Percentiles rank a stretch among this genome's conserved stretches.
These are phyloP conservation scores for Druceiella hillmani DNA, from an alignment of 2,888 invertebrate species.

Conservation along the genomic window DNA sequence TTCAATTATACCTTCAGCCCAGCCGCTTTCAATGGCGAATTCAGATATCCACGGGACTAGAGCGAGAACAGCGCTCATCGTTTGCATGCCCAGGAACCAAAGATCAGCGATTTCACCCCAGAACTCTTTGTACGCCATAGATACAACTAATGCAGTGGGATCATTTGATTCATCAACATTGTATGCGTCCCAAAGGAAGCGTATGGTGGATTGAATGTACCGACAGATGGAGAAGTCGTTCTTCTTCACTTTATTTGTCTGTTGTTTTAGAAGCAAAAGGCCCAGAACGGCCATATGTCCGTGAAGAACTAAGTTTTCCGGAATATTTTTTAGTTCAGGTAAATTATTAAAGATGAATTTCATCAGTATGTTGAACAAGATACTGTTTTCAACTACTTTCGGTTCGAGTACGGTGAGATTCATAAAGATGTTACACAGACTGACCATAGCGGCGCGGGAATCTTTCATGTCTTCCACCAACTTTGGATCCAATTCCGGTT, in stretches of 20 bases:
- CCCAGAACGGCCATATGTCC: slow-evolving; percentile 83
- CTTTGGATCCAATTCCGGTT: slow-evolving; percentile 67
- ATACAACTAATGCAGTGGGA: slow-evolving; percentile 73
- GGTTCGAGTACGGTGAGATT: slow-evolving; percentile 86
- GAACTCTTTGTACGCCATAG: slow-evolving; percentile 78
- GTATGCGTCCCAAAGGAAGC: slow-evolving; percentile 91
- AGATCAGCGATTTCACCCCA: slow-evolving; percentile 89
- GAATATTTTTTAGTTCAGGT: slow-evolving; percentile 76
- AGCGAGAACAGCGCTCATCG: slow-evolving; percentile 76
- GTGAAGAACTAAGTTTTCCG: slow-evolving; percentile 79
- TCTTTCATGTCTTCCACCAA: slow-evolving; percentile 78
- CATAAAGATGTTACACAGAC: slow-evolving; percentile 88
- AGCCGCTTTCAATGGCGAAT: slow-evolving; percentile 89
- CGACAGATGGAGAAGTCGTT: slow-evolving; percentile 86
- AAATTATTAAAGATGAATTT: slow-evolving; percentile 82
- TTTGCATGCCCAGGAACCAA: slow-evolving; percentile 94
- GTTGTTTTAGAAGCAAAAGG: slow-evolving; percentile 75
- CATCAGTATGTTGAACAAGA: slow-evolving; percentile 70
- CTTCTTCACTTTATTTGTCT: slow-evolving; percentile 75
- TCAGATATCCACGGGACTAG: slow-evolving; percentile 86
- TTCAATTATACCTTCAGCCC: slow-evolving; percentile 83
- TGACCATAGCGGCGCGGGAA: slow-evolving; percentile 78
- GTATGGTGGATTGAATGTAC: slow-evolving; percentile 82
- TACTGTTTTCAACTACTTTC: slow-evolving; percentile 72
- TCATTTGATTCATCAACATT: slow-evolving; percentile 85